Conservation (phyloP, 2,113 vertebrate species). For the Hydropotes inermis region DNA sequence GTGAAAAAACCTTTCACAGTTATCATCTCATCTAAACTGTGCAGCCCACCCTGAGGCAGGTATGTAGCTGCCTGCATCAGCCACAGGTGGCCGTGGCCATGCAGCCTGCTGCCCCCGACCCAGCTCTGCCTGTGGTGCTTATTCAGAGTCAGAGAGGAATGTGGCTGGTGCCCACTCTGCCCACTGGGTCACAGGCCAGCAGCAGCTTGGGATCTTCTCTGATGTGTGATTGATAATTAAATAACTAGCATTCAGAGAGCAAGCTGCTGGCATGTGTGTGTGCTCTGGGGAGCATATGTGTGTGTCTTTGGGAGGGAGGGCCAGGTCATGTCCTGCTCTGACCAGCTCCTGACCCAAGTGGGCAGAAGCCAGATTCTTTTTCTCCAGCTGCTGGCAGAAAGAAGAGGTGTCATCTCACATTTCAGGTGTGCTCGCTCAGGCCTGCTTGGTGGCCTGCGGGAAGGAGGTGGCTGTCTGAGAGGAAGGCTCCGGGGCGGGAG, state of each 20-base stretch:
- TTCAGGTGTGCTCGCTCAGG: background rate
- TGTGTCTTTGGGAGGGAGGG: background rate
- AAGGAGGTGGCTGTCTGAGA: background rate
- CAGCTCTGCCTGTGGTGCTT: background rate
- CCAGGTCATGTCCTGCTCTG: background rate
- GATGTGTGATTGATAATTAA: background rate
- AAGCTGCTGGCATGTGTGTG: rapidly evolving
- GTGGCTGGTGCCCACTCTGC: background rate
- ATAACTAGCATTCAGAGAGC: background rate
- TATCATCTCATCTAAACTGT: background rate
- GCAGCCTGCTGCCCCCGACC: background rate
- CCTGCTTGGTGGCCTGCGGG: background rate
- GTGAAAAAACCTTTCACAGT: background rate
- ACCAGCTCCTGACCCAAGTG: background rate
- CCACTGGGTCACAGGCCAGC: too few species aligned
- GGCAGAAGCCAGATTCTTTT: background rate
- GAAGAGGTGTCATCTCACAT: background rate
- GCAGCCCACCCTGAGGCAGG: rapidly evolving
- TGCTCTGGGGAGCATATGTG: background rate
- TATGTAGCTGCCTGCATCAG: rapidly evolving
- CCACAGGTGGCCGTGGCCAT: background rate
- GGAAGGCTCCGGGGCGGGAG: background rate
- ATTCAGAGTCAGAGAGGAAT: background rate
- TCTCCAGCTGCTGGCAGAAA: background rate
- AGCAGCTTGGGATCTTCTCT: background rate